Evolutionary conservation across 2,113 vertebrate genomes (phyloP), one percentile per base, ranked within the genome.

Genomic region (Isichthys henryi): DNA sequence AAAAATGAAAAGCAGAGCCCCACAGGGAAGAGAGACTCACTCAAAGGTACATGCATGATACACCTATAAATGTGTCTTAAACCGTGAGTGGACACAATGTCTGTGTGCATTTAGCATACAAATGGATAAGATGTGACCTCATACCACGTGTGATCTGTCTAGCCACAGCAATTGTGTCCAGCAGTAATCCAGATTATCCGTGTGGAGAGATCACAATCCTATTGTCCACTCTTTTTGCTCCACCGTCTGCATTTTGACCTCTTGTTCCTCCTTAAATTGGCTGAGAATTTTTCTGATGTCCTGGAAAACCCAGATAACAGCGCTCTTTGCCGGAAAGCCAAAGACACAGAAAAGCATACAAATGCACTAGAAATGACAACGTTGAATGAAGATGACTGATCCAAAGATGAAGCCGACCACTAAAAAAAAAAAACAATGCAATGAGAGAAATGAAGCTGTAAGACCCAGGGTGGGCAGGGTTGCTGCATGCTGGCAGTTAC

Each of bases 131-230:
- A 39, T 43, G 74, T 43, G 74, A 43, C 74, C 35, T 50, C 27
- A 56, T 87, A 39, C 27, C 48, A 56, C 19, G 49, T 21, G 88
- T 35, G 70, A n/a, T 80, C 48, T n/a, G 66, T 87, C 31, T 80
- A 19, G 19, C 46, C n/a, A 5, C 66, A 35, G 46, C 7, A 17
- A 52, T 80, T 53, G 70, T 88, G 46, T 52, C 70, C 70, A 35
- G 48, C 15, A 46, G 15, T 88, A 80, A 88, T 88, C 88, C 88
- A 53, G 88, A 88, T 88, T 52, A 80, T 88, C 88, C 70, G 19
- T 43, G 48, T 4, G 66, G 46, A 88, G 46, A 46, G 70, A 80
- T 70, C 87, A 35, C 62, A 31, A 52, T 80, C 88, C 88, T 21
- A 52, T 80, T 80, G 88, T 88, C 48, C 70, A 35, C 74, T 21